Percentiles rank a stretch among this genome's conserved stretches.
These are phyloP conservation scores for Heterocephalus glaber DNA, from an alignment of 2,113 vertebrate species.

Conservation along the genomic window DNA sequence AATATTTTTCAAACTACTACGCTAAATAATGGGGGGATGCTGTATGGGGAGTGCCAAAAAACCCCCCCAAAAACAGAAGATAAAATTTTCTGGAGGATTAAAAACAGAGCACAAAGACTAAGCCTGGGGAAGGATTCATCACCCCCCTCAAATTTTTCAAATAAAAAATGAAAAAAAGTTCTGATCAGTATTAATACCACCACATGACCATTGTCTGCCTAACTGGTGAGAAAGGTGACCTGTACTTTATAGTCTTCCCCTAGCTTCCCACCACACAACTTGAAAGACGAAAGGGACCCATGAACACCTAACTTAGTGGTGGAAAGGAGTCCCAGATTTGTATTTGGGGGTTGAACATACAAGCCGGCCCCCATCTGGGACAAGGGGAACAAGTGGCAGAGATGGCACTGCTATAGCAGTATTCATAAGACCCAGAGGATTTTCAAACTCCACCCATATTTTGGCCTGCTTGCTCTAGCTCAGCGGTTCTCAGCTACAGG, in stretches of 20 bases:
- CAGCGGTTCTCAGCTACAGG: background rate
- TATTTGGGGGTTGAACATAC: background rate
- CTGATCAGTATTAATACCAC: background rate
- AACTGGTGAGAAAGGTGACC: background rate
- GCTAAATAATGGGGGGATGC: slow-evolving; percentile 30
- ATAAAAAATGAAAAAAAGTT: background rate
- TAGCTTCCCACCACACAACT: background rate
- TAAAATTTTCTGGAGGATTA: background rate
- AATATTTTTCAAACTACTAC: slow-evolving; percentile 62
- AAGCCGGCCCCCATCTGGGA: background rate
- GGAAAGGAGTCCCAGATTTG: background rate
- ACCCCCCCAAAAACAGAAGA: slow-evolving; percentile 26
- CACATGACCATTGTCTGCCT: background rate
- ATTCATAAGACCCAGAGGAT: background rate
- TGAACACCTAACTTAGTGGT: background rate
- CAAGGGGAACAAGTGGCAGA: background rate
- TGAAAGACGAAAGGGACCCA: background rate
- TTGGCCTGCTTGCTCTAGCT: background rate
- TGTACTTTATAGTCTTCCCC: background rate
- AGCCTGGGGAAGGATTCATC: background rate
- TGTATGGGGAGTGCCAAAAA: slow-evolving; percentile 24
- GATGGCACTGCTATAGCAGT: background rate
- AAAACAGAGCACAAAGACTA: slow-evolving; percentile 7
- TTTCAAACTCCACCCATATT: background rate
- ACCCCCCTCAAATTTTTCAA: background rate